Evolutionary conservation across 2,888 invertebrate genomes (phyloP), one percentile per base, ranked within the genome.

Genomic region (Pseudococcus jackbeardsleyi): DNA sequence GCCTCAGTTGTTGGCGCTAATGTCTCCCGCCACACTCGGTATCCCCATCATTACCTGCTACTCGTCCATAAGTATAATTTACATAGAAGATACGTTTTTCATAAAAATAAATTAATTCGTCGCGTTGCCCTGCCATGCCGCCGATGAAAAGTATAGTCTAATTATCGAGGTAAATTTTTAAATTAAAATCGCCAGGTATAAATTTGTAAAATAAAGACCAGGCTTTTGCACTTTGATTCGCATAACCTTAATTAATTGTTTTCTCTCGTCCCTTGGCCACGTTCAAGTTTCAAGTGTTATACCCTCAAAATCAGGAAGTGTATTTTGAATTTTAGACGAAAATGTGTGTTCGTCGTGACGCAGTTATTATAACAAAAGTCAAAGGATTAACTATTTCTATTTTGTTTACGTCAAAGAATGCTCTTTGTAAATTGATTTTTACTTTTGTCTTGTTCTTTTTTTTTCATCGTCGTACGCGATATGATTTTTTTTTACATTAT

Each of bases 381-480:
- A 26, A 72, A 72, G 68, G 68, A 72, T 72, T 72, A 72, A 72
- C 68, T 72, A 72, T 72, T 72, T 72, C 26, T 26, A 5, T 26
- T 72, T 72, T 33, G 26, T 72, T 72, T 26, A 33, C 68, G 68
- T 72, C 68, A 72, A 72, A 22, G 68, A 26, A 33, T 2, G 68
- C 68, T 72, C 22, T 72, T 72, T 72, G 26, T 12, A 72, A 72
- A 72, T 72, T 72, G 68, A 72, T 72, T 72, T 72, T 72, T 12
- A 15, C 19, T 59, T 59, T 59, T 72, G 22, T 64, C 19, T 7
- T 64, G 7, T 64, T 19, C 11, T 19, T 22, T 64, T 64, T 64
- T 22, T 64, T 22, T 64, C 19, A 33, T 19, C 22, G 22, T 64
- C 64, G 22, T 8, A 64, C 19, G 5, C 4, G 68, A 33, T 72